phyloP scores from a whole-genome alignment of 2,888 invertebrate species.

The Lagria hirta region DNA sequence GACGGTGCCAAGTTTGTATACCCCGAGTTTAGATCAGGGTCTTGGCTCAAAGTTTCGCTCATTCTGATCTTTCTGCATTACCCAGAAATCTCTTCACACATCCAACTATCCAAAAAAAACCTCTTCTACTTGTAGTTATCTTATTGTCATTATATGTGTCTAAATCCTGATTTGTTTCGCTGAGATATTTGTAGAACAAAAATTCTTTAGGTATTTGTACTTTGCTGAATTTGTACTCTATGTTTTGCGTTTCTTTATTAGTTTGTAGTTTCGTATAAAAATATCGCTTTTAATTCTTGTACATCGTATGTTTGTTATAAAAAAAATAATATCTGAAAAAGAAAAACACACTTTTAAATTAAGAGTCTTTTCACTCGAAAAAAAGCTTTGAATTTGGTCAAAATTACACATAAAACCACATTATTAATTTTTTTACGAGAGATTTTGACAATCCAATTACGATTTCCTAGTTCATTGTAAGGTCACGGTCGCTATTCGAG shows the following conservation, averaged over 20 bases:
- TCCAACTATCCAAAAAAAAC: background rate
- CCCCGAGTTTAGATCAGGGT: conserved; percentile 57
- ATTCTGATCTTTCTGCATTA: conserved; percentile 51
- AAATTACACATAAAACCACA: too few relatives aligned
- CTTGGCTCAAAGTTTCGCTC: conserved; percentile 58
- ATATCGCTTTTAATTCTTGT: conserved; percentile 47
- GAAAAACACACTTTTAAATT: conserved; percentile 29
- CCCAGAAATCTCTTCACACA: conserved; percentile 27
- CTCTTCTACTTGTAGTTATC: conserved; percentile 4
- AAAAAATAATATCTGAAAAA: conserved; percentile 50
- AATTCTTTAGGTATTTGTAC: conserved; percentile 45
- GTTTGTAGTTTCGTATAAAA: conserved; percentile 48
- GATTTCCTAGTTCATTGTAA: too few relatives aligned
- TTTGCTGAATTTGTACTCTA: conserved; percentile 52
- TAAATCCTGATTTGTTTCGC: conserved; percentile 19
- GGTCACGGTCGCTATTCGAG: too few relatives aligned
- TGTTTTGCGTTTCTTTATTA: conserved; percentile 36
- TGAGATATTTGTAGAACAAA: conserved; percentile 33
- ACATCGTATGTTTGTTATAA: conserved; percentile 44
- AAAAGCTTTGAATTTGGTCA: too few relatives aligned
- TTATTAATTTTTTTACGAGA: too few relatives aligned
- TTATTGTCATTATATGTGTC: conserved; percentile 27
- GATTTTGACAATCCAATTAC: too few relatives aligned
- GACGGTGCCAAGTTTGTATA: conserved; percentile 56
- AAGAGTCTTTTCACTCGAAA: too few relatives aligned